A percentile compares a stretch with the other conserved stretches of the same genome.
phyloP scores from a whole-genome alignment of 2,797 vertebrate species.

The Propithecus deckenii region DNA sequence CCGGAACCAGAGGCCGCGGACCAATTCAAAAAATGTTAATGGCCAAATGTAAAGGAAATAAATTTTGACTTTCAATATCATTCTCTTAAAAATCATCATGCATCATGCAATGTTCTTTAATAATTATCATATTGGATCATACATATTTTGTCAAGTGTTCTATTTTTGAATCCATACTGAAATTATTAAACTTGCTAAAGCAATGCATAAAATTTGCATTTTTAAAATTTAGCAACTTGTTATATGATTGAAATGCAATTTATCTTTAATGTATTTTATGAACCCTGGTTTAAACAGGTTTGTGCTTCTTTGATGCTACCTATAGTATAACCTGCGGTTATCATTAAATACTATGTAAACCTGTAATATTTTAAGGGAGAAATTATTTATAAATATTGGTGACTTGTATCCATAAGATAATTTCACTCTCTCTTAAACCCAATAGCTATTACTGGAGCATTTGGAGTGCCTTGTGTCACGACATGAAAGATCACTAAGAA shows the following conservation, averaged over 20 bases:
- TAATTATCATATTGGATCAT: neutral
- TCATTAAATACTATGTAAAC: neutral
- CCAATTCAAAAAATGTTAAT: neutral
- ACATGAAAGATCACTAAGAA: conserved; percentile 97
- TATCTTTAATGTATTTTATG: neutral
- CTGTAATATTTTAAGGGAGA: conserved; percentile 46
- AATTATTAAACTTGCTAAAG: neutral
- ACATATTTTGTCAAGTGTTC: neutral
- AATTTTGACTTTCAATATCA: neutral
- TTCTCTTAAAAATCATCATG: neutral
- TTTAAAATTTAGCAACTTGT: neutral
- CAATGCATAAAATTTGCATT: neutral
- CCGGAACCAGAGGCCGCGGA: rapidly evolving
- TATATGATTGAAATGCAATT: neutral
- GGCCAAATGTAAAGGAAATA: neutral
- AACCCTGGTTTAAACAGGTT: neutral
- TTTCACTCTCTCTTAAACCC: conserved; percentile 67
- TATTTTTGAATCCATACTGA: neutral
- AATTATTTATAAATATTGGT: neutral
- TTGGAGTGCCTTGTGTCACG: conserved; percentile 99
- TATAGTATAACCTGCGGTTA: neutral
- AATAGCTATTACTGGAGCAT: conserved; percentile 96
- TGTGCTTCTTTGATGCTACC: neutral
- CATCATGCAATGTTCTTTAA: neutral
- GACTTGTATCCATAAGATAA: conserved; percentile 45